Base-by-base conservation (phyloP, 2,888 invertebrate species). In the Drosophila fulvimacula region DNA sequence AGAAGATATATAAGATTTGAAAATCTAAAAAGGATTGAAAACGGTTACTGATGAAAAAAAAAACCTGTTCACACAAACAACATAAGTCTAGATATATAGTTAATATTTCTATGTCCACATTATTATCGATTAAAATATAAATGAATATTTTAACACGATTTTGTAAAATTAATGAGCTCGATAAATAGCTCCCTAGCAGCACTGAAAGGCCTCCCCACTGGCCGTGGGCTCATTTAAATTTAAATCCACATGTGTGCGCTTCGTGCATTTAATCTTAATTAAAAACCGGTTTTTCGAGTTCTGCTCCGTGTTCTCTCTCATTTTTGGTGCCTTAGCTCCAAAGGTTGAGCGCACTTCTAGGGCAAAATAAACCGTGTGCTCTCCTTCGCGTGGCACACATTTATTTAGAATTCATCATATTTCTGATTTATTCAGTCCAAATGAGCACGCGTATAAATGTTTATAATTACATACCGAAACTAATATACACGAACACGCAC, bases 231-330 rank as follows among this genome's bases (percentile, higher is more conserved):
- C 76, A 82, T 86, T 86, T 84, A 82, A 85, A 87, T 86, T 82
- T 82, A 82, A 85, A 86, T 82, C 82, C 81, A 83, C 79, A 76
- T 69, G 77, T 85, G 81, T 76, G 75, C 69, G 72, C 69, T 76
- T 80, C 74, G 68, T 88, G 85, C 84, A 90, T 91, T 90, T 90
- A 90, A 91, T 91, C 90, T 91, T 91, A 91, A 91, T 91, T 90
- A 91, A 90, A 85, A 91, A 90, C 90, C 90, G 89, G 91, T 91
- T 90, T 88, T 88, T 77, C 80, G 72, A 71, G 79, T 69, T 76
- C 63, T 69, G 51, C 49, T 70, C 27, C 5, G 38, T 73, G 41
- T 70, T 71, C 57, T 62, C 66, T 63, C 67, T 64, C 61, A 65
- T 65, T 61, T 66, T 73, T 70, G 60, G 36, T 65, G 59, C 39